phyloP scores from a whole-genome alignment of 30 jellyfish, hydroid and myxozoan genomes.

The Turritopsis rubra region DNA sequence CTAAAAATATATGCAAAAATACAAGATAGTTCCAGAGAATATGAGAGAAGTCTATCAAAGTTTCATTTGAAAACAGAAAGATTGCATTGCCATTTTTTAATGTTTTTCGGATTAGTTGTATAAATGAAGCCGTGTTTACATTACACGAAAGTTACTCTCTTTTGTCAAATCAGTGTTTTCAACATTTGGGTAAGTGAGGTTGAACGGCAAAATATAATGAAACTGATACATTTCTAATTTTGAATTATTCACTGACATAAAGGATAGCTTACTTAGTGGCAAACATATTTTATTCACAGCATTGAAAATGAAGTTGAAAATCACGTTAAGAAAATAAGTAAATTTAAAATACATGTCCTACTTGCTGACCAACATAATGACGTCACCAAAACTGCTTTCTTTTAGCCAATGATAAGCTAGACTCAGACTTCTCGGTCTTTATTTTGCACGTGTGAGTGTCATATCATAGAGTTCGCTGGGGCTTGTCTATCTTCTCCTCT shows the following conservation, averaged over 20 bases:
- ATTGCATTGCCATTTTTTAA: background rate
- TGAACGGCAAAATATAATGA: background rate
- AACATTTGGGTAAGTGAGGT: background rate
- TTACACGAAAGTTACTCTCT: background rate
- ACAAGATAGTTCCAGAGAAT: background rate
- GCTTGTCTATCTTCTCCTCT: slow-evolving; percentile 26
- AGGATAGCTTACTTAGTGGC: background rate
- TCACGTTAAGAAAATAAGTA: background rate
- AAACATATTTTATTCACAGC: background rate
- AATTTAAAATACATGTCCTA: background rate
- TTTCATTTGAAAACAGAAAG: background rate
- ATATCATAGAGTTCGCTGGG: slow-evolving; percentile 17
- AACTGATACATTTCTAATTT: background rate
- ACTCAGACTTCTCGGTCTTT: slow-evolving; percentile 15
- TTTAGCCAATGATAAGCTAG: background rate
- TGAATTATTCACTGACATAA: background rate
- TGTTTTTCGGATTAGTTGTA: slow-evolving; percentile 1
- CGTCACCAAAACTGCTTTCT: background rate
- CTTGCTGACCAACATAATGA: background rate
- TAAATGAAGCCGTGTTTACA: background rate
- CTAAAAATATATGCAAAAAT: background rate
- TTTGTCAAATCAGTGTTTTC: background rate
- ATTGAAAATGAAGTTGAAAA: background rate
- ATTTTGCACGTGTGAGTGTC: slow-evolving; percentile 23
- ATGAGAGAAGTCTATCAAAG: background rate